Evolutionary conservation across 2,888 invertebrate genomes (phyloP).

Genomic region (Cotesia congregata): DNA sequence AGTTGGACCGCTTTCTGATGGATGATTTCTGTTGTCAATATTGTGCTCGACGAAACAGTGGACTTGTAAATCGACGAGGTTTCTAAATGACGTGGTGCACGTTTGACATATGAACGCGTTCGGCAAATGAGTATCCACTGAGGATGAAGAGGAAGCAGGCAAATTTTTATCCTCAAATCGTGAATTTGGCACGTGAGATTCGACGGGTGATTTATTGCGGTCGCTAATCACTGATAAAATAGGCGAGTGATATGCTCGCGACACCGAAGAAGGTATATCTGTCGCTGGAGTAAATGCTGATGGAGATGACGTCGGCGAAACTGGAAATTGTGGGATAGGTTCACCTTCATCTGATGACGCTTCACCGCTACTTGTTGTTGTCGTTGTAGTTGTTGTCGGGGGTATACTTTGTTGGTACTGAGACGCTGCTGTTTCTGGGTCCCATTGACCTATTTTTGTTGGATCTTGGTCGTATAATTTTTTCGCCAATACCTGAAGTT

Average conservation of each 20-base stretch:
- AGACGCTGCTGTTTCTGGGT: slow-evolving; percentile 66
- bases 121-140: slow-evolving; percentile 48
- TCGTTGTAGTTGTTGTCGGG: no score
- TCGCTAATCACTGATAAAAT: slow-evolving; percentile 50
- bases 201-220: slow-evolving; percentile 50
- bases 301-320: slow-evolving; percentile 48
- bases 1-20: slow-evolving; percentile 58
- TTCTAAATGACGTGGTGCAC: slow-evolving; percentile 58
- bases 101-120: slow-evolving; percentile 60
- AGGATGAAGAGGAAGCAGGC: slow-evolving; percentile 40
- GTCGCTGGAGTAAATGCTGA: slow-evolving; percentile 52
- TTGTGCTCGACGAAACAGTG: slow-evolving; percentile 65
- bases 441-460: slow-evolving; percentile 79
- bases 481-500: slow-evolving; percentile 80
- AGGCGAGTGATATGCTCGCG: slow-evolving; percentile 60
- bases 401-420: slow-evolving; percentile 55
- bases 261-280: slow-evolving; percentile 32
- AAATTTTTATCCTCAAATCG: slow-evolving; percentile 34
- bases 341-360: slow-evolving; percentile 74
- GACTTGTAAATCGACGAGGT: slow-evolving; percentile 60
- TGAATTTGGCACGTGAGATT: slow-evolving; percentile 42
- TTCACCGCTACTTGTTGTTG: slow-evolving; percentile 69
- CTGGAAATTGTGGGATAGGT: slow-evolving; percentile 57
- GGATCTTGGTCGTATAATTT: slow-evolving; percentile 87
- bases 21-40: slow-evolving; percentile 54